A percentile compares a stretch with the other conserved stretches of the same genome.
Conservation (phyloP, 2,888 invertebrate genomes). For the Apamea crenata region DNA sequence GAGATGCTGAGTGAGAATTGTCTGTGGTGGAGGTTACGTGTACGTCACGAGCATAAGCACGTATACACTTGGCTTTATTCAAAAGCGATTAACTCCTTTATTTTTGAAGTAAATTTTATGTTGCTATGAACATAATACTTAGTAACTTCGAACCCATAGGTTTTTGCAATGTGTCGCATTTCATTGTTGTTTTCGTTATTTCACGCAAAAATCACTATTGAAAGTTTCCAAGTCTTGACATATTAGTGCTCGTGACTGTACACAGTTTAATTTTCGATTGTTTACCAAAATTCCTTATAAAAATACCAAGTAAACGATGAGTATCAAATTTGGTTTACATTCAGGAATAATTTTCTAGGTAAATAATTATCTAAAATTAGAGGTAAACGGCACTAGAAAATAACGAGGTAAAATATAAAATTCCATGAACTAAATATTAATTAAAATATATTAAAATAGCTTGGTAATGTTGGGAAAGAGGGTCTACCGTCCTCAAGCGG, state of each 20-base stretch:
- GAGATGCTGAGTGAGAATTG: conserved; percentile 18
- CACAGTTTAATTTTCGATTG: conserved; percentile 2
- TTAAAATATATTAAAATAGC: not conserved
- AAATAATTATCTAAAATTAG: conserved; percentile 5
- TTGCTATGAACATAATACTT: too few relatives aligned
- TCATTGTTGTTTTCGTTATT: too few relatives aligned
- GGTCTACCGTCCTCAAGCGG: not conserved
- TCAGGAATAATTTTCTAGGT: not conserved
- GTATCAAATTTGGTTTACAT: not conserved
- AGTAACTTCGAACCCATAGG: too few relatives aligned
- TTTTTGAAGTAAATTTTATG: too few relatives aligned
- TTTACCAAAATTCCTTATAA: not conserved
- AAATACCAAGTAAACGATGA: not conserved
- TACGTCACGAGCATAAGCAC: too few relatives aligned
- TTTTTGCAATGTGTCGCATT: too few relatives aligned
- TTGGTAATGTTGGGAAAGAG: not conserved
- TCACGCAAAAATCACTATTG: too few relatives aligned
- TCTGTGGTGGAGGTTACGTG: conserved; percentile 12
- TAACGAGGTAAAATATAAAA: not conserved
- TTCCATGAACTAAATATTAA: not conserved
- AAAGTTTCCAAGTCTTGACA: too few relatives aligned
- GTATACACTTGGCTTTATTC: not conserved
- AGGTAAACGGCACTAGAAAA: not conserved
- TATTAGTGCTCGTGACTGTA: too few relatives aligned
- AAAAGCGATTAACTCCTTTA: too few relatives aligned